phyloP scores from a whole-genome alignment of 1,140 invertebrate species.

The Drosophila equinoxialis region DNA sequence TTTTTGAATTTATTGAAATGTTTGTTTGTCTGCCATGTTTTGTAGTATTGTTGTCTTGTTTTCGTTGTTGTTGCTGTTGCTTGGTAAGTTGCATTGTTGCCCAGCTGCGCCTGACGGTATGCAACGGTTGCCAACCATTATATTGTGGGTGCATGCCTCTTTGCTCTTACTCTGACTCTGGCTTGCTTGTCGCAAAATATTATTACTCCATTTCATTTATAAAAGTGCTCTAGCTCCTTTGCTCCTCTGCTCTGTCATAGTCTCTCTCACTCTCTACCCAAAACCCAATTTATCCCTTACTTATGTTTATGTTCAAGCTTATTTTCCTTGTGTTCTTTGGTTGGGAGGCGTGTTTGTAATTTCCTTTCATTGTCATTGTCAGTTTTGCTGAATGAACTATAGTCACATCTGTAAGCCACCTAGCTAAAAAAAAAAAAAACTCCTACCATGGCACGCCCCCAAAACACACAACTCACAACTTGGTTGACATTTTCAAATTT shows the following conservation, averaged over 20 bases:
- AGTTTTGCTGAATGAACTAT: conserved; percentile 17
- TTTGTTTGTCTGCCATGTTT: conserved; percentile 72
- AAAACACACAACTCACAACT: neutral
- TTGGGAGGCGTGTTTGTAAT: conserved; percentile 51
- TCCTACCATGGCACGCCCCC: conserved; percentile 41
- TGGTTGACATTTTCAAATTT: conserved; percentile 57
- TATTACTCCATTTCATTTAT: conserved; percentile 82
- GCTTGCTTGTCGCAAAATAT: conserved; percentile 80
- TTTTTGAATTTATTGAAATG: conserved; percentile 79
- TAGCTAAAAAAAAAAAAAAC: conserved; percentile 21
- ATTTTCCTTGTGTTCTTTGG: neutral
- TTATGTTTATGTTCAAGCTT: conserved; percentile 12
- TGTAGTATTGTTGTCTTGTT: conserved; percentile 11
- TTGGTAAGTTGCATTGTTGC: conserved; percentile 48
- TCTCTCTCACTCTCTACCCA: neutral
- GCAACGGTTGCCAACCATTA: conserved; percentile 38
- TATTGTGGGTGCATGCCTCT: conserved; percentile 33
- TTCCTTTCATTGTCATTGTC: conserved; percentile 76
- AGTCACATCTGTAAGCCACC: conserved; percentile 50
- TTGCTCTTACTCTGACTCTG: conserved; percentile 29
- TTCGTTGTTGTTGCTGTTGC: conserved; percentile 23
- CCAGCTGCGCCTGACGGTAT: conserved; percentile 52
- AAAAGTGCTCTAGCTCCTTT: conserved; percentile 56
- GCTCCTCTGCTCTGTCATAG: neutral
- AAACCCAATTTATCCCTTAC: neutral